Base-by-base conservation (phyloP, 1,140 invertebrate species). In the Drosophila funebris region DNA sequence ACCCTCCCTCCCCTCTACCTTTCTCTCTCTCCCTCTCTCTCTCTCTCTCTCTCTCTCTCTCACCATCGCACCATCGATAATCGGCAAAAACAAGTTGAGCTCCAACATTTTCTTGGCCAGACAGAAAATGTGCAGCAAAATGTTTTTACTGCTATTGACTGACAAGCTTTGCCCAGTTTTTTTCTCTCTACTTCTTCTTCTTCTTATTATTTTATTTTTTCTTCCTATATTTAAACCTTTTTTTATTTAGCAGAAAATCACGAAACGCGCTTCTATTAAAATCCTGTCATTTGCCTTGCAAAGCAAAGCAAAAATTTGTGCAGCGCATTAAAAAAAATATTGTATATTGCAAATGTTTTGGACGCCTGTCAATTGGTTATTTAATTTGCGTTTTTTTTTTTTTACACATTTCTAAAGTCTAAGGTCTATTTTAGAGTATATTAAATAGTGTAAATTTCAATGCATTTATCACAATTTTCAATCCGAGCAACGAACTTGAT, bases 1-100 rank as follows among this genome's bases (percentile, higher is more conserved):
- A n/a, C n/a, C n/a, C n/a, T 31, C 9, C 50, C 11, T 8, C 9
- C 16, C 29, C 13, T 16, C 13, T 8, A 4, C 24, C 13, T 4
- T 9, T 29, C n/a, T 18, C 29, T n/a, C 24, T 18, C 13, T 2
- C 50, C 0, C 2, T 16, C 50, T 1, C 2, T 16, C 9, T 8
- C 29, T 14, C 44, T 22, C 4, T n/a, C 14, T 6, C 14, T 29
- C 39, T 20, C 16, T n/a, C 14, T n/a, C n/a, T n/a, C n/a, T n/a
- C n/a, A n/a, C 14, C 58, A 36, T 8, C 8, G 43, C 9, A 16
- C 43, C 18, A 3, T 13, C 53, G 69, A 72, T 72, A 67, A 67
- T 66, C 69, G 53, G 46, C 37, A 41, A 53, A 67, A 67, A 54
- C 63, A 60, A 68, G 46, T 73, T 73, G 37, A 60, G 70, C 46